A percentile compares a stretch with the other conserved stretches of the same genome.
phyloP scores from a whole-genome alignment of 2,113 vertebrate genomes.

The Phalacrocorax carbo region DNA sequence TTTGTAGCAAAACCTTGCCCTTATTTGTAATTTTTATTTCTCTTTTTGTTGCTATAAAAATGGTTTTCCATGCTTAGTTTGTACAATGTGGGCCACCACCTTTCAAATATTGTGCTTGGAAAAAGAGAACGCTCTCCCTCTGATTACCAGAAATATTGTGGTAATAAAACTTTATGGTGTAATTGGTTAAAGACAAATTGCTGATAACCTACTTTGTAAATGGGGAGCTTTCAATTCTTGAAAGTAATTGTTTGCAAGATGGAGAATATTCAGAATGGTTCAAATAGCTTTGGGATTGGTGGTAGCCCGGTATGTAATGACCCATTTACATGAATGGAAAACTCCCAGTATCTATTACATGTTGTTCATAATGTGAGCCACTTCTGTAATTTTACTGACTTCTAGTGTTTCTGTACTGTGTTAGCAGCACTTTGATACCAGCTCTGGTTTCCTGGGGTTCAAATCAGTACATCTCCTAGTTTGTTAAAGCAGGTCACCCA shows the following conservation, averaged over 20 bases:
- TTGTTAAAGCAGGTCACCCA: neutral
- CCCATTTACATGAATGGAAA: neutral
- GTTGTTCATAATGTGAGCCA: neutral
- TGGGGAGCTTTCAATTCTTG: neutral
- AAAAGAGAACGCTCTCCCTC: neutral
- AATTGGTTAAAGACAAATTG: neutral
- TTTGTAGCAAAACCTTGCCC: neutral
- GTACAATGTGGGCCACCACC: neutral
- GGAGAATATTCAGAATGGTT: neutral
- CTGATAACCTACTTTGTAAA: neutral
- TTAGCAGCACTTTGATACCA: neutral
- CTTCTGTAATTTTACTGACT: neutral
- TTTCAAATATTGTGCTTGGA: neutral
- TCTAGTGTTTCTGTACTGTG: neutral
- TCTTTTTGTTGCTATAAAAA: neutral
- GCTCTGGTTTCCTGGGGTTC: neutral
- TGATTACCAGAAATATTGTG: neutral
- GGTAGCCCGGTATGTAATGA: conserved; percentile 1
- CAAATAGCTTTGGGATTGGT: neutral
- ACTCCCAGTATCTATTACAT: neutral
- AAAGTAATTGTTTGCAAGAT: neutral
- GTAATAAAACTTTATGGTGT: neutral
- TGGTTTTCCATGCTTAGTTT: conserved; percentile 3
- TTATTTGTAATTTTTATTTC: neutral
- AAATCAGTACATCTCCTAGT: neutral